Evolutionary conservation across 2,797 vertebrate genomes (phyloP), one percentile per base, ranked within the genome.

Genomic region (Xenopus petersii): DNA sequence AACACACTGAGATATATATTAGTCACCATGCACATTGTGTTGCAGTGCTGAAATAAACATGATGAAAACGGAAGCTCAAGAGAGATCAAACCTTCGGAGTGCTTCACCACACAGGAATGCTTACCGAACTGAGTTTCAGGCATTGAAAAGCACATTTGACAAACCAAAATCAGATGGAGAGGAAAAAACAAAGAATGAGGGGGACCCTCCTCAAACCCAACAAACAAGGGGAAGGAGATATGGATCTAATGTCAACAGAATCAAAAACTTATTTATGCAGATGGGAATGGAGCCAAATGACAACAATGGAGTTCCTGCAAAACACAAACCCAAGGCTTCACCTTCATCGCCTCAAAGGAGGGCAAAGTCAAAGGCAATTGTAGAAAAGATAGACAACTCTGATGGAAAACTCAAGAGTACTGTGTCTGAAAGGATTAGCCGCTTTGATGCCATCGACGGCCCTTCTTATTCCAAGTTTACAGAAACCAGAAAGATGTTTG

Each of bases 251-350:
- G 98, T 99, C 91, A 99, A 96, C 84, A 93, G 98, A 81, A 99
- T 99, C 88, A 99, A 99, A 89, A 96, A 99, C 83, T 94, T 99
- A 82, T 99, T 99, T 85, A 98, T 98, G 97, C 97, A 99, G 86
- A 96, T 98, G 96, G 96, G 94, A 63, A 91, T 95, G 68, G 91
- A 92, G 64, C 91, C 92, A 79, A 84, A 24, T 60, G 95, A 98
- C 70, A 89, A 70, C 66, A 47, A 82, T 30, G 70, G 86, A 0
- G 75, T 86, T 15, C 8, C 83, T 42, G 76, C 86, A 73, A 84
- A 87, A 85, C 75, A 91, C 73, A 89, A 81, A 84, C 61, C 87
- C 30, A 88, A 88, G 67, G 73, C 86, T 60, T 79, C 93, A 0
- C 91, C 95, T 16, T 79, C 89, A 0, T 96, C 95, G 0, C 95